Percentiles rank a stretch among this genome's conserved stretches.
phyloP scores from a whole-genome alignment of 2,797 vertebrate genomes.

The Pelobates cultripes region DNA sequence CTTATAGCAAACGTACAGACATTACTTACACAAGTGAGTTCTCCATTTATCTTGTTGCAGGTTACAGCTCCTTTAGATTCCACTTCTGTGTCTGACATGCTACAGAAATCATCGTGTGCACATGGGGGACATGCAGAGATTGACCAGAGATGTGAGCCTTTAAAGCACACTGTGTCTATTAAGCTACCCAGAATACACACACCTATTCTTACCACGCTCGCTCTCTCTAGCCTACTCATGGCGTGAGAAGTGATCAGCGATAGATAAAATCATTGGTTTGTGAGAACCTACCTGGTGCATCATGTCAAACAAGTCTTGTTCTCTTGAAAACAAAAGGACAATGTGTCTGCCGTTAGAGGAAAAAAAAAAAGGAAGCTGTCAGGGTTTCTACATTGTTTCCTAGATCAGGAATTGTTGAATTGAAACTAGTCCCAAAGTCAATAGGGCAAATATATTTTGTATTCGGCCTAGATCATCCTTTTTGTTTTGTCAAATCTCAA shows the following conservation, averaged over 20 bases:
- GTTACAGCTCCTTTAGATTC: too few relatives aligned
- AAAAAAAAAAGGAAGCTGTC: slow-evolving; percentile 45
- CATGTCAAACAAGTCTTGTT: slow-evolving; percentile 24
- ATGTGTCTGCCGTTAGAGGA: slow-evolving; percentile 46
- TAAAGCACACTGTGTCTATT: neutral
- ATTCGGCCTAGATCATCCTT: slow-evolving; percentile 14
- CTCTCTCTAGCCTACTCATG: neutral
- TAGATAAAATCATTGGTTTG: slow-evolving; percentile 7
- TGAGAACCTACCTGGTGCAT: slow-evolving; percentile 23
- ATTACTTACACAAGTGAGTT: too few relatives aligned
- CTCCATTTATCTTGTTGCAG: too few relatives aligned
- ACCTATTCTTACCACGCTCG: neutral
- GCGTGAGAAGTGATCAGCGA: neutral
- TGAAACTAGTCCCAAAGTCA: slow-evolving; percentile 45
- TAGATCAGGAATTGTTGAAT: slow-evolving; percentile 49
- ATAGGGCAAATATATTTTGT: slow-evolving; percentile 35
- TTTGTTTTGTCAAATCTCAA: too few relatives aligned
- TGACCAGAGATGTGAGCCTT: neutral
- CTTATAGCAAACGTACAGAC: too few relatives aligned
- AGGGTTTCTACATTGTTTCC: slow-evolving; percentile 41
- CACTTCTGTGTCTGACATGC: neutral
- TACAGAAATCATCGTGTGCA: neutral
- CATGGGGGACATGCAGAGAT: neutral
- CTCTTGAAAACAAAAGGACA: slow-evolving; percentile 45
- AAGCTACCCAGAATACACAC: neutral